phyloP scores from a whole-genome alignment of 2,797 vertebrate genomes.

The Neostethus bicornis region DNA sequence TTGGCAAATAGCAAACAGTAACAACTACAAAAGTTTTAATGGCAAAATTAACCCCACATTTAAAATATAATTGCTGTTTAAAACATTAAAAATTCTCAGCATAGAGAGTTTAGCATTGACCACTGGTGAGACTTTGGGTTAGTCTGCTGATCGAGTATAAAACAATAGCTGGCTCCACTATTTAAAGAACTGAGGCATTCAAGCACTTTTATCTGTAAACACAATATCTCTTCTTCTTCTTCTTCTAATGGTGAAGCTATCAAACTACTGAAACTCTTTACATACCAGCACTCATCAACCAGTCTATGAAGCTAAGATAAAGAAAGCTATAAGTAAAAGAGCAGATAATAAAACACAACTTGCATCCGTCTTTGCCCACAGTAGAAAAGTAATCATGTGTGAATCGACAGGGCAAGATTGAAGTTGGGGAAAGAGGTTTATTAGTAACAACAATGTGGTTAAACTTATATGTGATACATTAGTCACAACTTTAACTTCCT shows the following conservation, averaged over 20 bases:
- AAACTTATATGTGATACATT: background rate
- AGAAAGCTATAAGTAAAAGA: background rate
- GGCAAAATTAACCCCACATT: background rate
- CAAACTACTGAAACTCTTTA: conserved; percentile 45
- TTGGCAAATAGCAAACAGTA: too few species aligned
- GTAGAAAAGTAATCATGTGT: conserved; percentile 6
- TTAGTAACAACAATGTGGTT: background rate
- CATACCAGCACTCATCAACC: conserved; percentile 63
- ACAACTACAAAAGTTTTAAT: too few species aligned
- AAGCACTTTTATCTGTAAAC: conserved; percentile 27
- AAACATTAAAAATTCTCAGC: background rate
- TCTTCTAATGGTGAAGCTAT: conserved; percentile 29
- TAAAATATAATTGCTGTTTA: background rate
- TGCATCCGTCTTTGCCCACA: background rate
- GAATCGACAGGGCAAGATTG: background rate
- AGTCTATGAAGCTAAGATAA: conserved; percentile 17
- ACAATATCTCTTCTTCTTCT: conserved; percentile 30
- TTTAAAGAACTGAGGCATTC: conserved; percentile 6
- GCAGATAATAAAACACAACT: conserved; percentile 10
- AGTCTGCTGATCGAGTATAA: background rate
- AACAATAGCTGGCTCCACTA: background rate
- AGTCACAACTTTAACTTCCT: background rate
- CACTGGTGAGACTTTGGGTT: conserved; percentile 5
- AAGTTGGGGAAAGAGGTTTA: background rate
- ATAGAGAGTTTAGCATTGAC: background rate